A percentile compares a stretch with the other conserved stretches of the same genome.
Conservation (phyloP, 2,113 vertebrate genomes). For the Struthio camelus region DNA sequence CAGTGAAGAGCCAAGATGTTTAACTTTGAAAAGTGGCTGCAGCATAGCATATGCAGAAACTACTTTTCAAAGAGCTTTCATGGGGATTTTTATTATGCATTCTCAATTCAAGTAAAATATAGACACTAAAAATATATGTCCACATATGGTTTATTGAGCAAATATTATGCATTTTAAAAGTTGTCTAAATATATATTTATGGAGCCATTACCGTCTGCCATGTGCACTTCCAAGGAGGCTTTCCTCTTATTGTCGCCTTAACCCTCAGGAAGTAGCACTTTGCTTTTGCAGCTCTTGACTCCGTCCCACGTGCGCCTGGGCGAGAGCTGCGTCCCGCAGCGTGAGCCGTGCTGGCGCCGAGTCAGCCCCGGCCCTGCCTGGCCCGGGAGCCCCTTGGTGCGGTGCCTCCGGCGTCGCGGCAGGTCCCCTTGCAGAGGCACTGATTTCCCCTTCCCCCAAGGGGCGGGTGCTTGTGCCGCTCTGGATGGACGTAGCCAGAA, state of each 20-base stretch:
- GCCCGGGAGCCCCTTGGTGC: too few relatives aligned
- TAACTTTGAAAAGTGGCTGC: slow-evolving; percentile 53
- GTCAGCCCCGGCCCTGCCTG: neutral
- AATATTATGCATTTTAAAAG: slow-evolving; percentile 71
- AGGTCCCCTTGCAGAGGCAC: too few relatives aligned
- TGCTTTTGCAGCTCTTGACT: neutral
- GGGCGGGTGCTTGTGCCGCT: neutral
- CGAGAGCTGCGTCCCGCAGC: neutral
- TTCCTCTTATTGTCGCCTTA: neutral
- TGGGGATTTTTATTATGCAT: slow-evolving; percentile 49
- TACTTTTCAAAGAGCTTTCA: slow-evolving; percentile 52
- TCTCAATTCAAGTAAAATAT: slow-evolving; percentile 62
- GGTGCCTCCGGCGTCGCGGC: too few relatives aligned
- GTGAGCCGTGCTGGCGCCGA: neutral
- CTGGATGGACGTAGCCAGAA: neutral
- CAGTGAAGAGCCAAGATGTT: slow-evolving; percentile 42
- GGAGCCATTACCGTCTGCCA: slow-evolving; percentile 39
- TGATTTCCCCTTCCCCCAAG: slow-evolving; percentile 3
- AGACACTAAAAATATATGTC: slow-evolving; percentile 69
- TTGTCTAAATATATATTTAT: slow-evolving; percentile 66
- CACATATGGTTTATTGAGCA: slow-evolving; percentile 72
- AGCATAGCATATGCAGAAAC: slow-evolving; percentile 49
- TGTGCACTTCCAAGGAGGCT: slow-evolving; percentile 32
- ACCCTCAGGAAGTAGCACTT: slow-evolving; percentile 6
- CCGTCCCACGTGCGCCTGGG: neutral